A percentile compares a stretch with the other conserved stretches of the same genome.
phyloP scores from a whole-genome alignment of 2,888 invertebrate genomes.

The Drosophila nr. perissopoda region DNA sequence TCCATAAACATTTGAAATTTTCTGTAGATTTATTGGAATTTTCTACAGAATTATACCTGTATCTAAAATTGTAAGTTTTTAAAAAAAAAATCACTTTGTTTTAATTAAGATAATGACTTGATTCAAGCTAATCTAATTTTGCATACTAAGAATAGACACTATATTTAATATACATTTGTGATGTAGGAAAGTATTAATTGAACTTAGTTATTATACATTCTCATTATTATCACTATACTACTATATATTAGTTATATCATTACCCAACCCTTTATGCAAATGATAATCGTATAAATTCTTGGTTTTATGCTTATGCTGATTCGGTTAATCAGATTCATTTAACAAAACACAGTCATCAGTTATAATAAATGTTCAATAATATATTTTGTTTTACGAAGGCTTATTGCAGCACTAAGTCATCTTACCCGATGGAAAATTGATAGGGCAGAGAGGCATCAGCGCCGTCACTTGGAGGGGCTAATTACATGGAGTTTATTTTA shows the following conservation, averaged over 20 bases:
- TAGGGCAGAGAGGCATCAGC: conserved; percentile 11
- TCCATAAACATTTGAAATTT: neutral
- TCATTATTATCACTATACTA: neutral
- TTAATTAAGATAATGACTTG: neutral
- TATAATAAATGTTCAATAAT: neutral
- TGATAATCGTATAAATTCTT: too few species aligned
- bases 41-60: neutral
- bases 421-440: neutral
- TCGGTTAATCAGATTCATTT: neutral
- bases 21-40: neutral
- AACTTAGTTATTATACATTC: neutral
- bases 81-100: neutral
- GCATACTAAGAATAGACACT: neutral
- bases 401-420: neutral
- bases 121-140: neutral
- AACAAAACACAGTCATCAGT: neutral
- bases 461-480: conserved; percentile 71
- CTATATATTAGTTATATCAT: neutral
- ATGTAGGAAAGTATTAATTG: neutral
- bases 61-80: neutral
- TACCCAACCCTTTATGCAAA: too few species aligned
- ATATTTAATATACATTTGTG: neutral
- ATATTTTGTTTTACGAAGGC: neutral
- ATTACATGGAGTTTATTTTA: conserved; percentile 80
- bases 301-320: neutral